Evolutionary conservation across 2,797 vertebrate species (phyloP), one percentile per base, ranked within the genome.

Genomic region (Pangasius krempfi): DNA sequence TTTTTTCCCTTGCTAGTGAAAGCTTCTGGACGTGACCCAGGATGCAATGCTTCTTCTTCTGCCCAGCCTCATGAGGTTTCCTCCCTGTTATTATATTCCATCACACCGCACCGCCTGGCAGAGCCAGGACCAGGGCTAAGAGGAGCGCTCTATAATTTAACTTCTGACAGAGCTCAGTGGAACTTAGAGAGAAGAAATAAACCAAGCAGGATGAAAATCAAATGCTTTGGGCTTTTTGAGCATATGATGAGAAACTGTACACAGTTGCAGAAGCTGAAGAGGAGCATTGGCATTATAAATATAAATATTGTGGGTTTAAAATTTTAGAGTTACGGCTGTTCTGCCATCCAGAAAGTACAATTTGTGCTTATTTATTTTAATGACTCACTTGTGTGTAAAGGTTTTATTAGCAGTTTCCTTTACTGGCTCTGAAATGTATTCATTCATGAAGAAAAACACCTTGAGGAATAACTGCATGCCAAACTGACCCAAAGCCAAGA

Each of bases 21-120:
- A 86, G 54, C 84, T 86, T 72, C 80, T 89, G 73, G 70, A 86
- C 37, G 37, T n/a, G 37, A 25, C 73, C 81, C 72, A 85, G 62
- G 81, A 81, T 50, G 76, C 52, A 82, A 78, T 27, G 56, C 33
- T 78, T 73, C 83, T 79, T 87, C 60, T 54, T 37, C 70, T 47
- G 16, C 72, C 47, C 60, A 50, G 40, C 86, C 84, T 62, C 86
- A 68, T 62, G 79, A 78, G 86, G 78, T 86, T 82, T 87, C 72
- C 85, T 87, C 89, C 87, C 82, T 86, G 88, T 40, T 82, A 87
- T 89, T 81, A 85, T 81, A 64, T 64, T 84, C 50, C 87, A 86
- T 40, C 72, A 86, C 20, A 62, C 64, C 25, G 13, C 76, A 85
- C 86, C 27, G 75, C 84, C 86, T 86, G 70, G 84, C 83, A 70